Evolutionary conservation across 2,113 vertebrate genomes (phyloP).

Genomic region (Chitala chitala): DNA sequence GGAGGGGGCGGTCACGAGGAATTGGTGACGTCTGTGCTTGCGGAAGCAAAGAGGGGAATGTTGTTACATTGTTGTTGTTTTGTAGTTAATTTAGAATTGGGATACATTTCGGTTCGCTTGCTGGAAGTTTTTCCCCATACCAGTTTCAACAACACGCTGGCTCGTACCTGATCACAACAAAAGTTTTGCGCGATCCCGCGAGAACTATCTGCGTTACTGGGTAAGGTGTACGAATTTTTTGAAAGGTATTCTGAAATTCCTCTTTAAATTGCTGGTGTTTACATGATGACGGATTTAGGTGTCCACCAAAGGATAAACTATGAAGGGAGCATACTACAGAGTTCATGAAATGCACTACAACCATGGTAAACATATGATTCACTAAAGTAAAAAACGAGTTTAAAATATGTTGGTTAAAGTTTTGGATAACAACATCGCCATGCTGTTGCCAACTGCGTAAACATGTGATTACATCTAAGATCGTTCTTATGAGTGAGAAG

Average conservation of each 20-base stretch:
- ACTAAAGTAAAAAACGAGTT: not conserved
- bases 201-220: constrained; percentile 49
- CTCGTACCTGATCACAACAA: constrained; percentile 23
- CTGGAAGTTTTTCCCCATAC: constrained; percentile 40
- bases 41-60: constrained; percentile 75
- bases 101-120: constrained; percentile 43
- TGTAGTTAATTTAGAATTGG: constrained; percentile 60
- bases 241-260: constrained; percentile 50
- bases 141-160: constrained; percentile 33
- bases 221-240: constrained; percentile 45
- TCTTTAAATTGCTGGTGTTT: constrained; percentile 43
- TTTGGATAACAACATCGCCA: not conserved
- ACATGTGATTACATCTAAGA: constrained; percentile 9
- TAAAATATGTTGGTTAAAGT: not conserved
- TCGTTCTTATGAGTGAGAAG: not conserved
- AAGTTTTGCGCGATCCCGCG: constrained; percentile 41
- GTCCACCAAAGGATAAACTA: not conserved
- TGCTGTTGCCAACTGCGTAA: not conserved
- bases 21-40: constrained; percentile 66
- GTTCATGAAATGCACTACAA: not conserved
- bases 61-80: constrained; percentile 76
- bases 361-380: not conserved
- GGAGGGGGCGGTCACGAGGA: constrained; percentile 76
- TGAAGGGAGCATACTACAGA: not conserved
- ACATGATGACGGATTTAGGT: constrained; percentile 38